A percentile compares a stretch with the other conserved stretches of the same genome.
Conservation (phyloP, 1,140 invertebrate species). For the Drosophila miranda region DNA sequence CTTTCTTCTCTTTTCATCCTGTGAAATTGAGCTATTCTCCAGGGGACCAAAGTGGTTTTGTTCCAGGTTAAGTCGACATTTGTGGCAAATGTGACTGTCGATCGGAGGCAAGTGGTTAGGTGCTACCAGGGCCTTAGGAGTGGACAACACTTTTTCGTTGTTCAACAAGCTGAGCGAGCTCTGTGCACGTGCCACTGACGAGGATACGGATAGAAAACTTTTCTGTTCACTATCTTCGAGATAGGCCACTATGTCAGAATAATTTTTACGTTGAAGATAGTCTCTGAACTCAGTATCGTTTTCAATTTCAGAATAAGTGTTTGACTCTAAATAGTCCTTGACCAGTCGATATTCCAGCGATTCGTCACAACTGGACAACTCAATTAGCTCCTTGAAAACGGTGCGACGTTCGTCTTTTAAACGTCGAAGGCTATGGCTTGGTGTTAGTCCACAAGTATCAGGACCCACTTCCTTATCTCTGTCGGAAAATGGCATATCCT, state of each 20-base stretch:
- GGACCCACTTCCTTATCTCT: conserved; percentile 3
- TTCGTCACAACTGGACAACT: conserved; percentile 71
- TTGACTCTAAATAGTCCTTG: conserved; percentile 72
- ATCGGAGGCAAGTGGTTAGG: conserved; percentile 40
- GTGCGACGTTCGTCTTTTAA: conserved; percentile 66
- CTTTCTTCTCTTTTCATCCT: too few species aligned
- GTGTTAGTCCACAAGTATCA: background rate
- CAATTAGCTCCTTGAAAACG: conserved; percentile 71
- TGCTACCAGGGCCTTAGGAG: conserved; percentile 51
- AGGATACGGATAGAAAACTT: conserved; percentile 58
- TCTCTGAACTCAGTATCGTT: conserved; percentile 71
- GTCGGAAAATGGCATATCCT: conserved; percentile 12
- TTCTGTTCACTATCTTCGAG: conserved; percentile 58
- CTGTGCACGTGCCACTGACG: conserved; percentile 61
- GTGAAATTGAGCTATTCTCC: too few species aligned
- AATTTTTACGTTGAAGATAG: conserved; percentile 73
- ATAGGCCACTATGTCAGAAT: conserved; percentile 68
- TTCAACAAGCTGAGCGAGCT: conserved; percentile 61
- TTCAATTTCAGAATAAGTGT: conserved; percentile 73
- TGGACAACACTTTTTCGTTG: conserved; percentile 54
- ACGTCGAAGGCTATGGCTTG: conserved; percentile 53
- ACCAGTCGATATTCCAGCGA: conserved; percentile 68
- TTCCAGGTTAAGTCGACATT: conserved; percentile 45
- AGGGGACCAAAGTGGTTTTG: background rate
- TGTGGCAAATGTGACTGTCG: conserved; percentile 38